phyloP scores from a whole-genome alignment of 1,140 invertebrate species.

The Drosophila nigrodunni region DNA sequence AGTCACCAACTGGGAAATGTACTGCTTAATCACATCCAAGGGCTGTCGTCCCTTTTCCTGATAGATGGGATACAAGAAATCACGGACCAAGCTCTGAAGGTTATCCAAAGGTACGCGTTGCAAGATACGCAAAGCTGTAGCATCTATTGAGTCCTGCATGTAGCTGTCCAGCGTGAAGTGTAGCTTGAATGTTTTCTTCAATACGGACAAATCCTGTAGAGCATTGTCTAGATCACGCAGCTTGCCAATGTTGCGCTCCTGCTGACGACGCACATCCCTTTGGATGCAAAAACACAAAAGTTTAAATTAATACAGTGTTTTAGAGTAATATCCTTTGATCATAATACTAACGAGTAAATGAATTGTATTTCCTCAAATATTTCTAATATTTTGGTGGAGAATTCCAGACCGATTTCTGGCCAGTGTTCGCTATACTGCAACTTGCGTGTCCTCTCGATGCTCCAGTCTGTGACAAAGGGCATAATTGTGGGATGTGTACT shows the following conservation, averaged over 20 bases:
- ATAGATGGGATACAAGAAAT: constrained; percentile 81
- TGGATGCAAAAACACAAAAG: constrained; percentile 12
- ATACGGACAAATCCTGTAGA: constrained; percentile 73
- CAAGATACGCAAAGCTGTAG: constrained; percentile 74
- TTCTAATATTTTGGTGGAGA: constrained; percentile 72
- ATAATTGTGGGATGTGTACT: constrained; percentile 78
- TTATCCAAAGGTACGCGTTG: constrained; percentile 79
- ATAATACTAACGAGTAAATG: constrained; percentile 68
- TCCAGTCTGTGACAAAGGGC: constrained; percentile 77
- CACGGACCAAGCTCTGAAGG: constrained; percentile 66
- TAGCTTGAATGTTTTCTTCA: constrained; percentile 78
- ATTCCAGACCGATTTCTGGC: constrained; percentile 83
- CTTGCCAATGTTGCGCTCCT: constrained; percentile 74
- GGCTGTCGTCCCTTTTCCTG: constrained; percentile 76
- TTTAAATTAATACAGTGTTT: neutral
- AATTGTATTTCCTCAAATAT: constrained; percentile 80
- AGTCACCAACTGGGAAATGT: constrained; percentile 70
- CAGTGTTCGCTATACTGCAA: constrained; percentile 76
- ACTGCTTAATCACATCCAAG: constrained; percentile 67
- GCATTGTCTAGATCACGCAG: constrained; percentile 70
- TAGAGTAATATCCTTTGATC: neutral
- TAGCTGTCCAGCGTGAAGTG: constrained; percentile 78
- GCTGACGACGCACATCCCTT: constrained; percentile 72
- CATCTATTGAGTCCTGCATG: constrained; percentile 76
- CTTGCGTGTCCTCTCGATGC: constrained; percentile 75